Evolutionary conservation across 2,888 invertebrate species (phyloP), one percentile per base, ranked within the genome.

Genomic region (Orchesella flavescens): DNA sequence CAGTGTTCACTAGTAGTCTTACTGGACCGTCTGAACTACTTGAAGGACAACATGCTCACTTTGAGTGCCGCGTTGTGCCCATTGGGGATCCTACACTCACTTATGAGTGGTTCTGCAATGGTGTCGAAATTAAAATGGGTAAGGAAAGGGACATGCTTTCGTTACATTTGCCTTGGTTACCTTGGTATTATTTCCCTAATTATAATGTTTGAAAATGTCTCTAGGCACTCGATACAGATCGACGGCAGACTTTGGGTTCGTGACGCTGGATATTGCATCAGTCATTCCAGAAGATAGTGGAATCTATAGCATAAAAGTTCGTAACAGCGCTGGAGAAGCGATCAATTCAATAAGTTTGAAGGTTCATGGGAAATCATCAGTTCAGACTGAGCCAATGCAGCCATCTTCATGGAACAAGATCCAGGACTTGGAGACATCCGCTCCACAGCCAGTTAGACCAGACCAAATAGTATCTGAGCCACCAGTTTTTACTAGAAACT

Each of bases 51-150:
- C 94, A 94, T 88, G 97, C 96, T 73, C 96, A 95, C 90, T 97
- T 96, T 89, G 96, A 97, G 91, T 96, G 96, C 71, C 93, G 96
- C 69, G 96, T 97, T 24, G 96, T 96, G 57, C 97, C 97, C 12
- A 96, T 98, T 78, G 97, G 98, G 9, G 99, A 99, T 91, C 94
- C 97, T 1, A 95, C 94, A 88, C 92, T 98, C 89, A 93, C 95
- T 89, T 97, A 97, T 89, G 96, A 97, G 91, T 98, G 98, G 98
- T 98, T 94, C 91, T 94, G 97, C 87, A 97, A 98, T 90, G 97
- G 97, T 74, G 94, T 96, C 5, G 97, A 97, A 91, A 92, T 98
- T 68, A 95, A 96, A 91, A 94, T 96, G 93, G 97, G 97, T 93
- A 91, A 90, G 92, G 89, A 12, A 23, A 9, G 17, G 53, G 12